These are phyloP conservation scores for Plectrocnemia conspersa DNA, from an alignment of 1,140 invertebrate genomes.

Conservation along the genomic window DNA sequence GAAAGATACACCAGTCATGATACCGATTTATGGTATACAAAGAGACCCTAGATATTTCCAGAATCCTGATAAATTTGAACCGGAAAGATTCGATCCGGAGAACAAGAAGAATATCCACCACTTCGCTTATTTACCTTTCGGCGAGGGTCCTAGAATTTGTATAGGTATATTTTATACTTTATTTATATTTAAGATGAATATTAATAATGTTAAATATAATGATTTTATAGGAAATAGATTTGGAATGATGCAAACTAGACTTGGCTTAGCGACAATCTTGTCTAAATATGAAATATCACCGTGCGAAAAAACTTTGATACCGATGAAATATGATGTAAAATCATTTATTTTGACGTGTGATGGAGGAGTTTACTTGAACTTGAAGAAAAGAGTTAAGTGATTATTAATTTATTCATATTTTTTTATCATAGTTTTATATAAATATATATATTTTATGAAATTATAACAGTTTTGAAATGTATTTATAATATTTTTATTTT, in stretches of 20 bases:
- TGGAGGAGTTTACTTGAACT: constrained; percentile 39
- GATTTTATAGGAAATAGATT: constrained; percentile 39
- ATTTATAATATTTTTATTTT: neutral
- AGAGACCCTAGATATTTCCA: constrained; percentile 37
- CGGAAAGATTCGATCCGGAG: constrained; percentile 43
- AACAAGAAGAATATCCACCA: constrained; percentile 40
- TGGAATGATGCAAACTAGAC: constrained; percentile 44
- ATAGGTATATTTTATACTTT: constrained; percentile 43
- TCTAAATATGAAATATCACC: constrained; percentile 39
- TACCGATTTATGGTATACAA: constrained; percentile 50
- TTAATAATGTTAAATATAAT: neutral
- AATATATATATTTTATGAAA: neutral
- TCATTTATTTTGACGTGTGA: constrained; percentile 20
- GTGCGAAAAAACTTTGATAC: constrained; percentile 37
- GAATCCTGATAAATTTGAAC: constrained; percentile 45
- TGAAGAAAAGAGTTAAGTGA: constrained; percentile 19
- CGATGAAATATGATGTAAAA: constrained; percentile 30
- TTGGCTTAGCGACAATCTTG: constrained; percentile 42
- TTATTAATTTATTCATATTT: neutral
- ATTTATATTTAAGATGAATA: neutral
- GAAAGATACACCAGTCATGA: constrained; percentile 45
- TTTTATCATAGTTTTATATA: neutral
- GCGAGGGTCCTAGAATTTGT: constrained; percentile 54
- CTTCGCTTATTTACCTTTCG: constrained; percentile 52
- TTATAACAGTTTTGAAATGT: neutral